A percentile compares a stretch with the other conserved stretches of the same genome.
phyloP scores from a whole-genome alignment of 1,140 invertebrate genomes.

The Periplaneta americana region DNA sequence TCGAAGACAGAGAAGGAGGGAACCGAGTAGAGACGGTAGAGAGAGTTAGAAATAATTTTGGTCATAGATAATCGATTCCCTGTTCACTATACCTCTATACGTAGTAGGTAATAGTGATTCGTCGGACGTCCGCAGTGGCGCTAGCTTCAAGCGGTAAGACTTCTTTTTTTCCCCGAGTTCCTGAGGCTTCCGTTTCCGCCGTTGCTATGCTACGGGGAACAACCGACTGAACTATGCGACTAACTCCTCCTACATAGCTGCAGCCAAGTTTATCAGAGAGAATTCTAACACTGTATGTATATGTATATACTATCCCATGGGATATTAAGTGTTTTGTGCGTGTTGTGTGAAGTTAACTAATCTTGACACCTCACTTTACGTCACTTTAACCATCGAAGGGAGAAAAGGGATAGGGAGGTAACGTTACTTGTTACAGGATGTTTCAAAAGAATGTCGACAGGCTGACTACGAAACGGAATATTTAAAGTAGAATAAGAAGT shows the following conservation, averaged over 20 bases:
- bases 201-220: not conserved
- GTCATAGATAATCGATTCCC: too few species aligned
- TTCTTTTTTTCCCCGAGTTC: too few species aligned
- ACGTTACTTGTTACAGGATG: not conserved
- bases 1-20: too few species aligned
- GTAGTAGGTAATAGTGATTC: too few species aligned
- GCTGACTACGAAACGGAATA: too few species aligned
- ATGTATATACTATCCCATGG: not conserved
- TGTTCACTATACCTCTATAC: too few species aligned
- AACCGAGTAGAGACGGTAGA: too few species aligned
- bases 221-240: not conserved
- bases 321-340: not conserved
- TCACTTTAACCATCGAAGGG: not conserved
- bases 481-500: too few species aligned
- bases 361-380: not conserved
- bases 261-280: not conserved
- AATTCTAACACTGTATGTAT: not conserved
- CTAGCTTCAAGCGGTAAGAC: too few species aligned
- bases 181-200: not conserved
- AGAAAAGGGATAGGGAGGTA: not conserved
- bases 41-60: too few species aligned
- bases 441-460: not conserved
- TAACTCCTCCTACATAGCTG: not conserved
- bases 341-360: not conserved
- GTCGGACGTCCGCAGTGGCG: too few species aligned